Conservation (phyloP, 1,140 invertebrate genomes). For the Drosophila truncata region DNA sequence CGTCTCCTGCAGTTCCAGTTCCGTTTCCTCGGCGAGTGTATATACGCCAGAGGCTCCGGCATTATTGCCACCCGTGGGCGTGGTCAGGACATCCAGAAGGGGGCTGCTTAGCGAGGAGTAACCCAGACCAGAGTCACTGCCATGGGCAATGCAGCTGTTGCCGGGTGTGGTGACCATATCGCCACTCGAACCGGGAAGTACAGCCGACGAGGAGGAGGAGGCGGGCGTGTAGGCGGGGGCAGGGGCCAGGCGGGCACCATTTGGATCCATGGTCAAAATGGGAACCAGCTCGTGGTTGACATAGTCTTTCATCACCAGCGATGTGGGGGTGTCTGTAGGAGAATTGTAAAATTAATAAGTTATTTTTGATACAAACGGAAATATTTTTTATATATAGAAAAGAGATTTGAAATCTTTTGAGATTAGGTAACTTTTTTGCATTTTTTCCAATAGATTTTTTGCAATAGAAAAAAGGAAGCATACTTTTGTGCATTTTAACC, state of each 20-base stretch:
- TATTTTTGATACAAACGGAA: too few relatives aligned
- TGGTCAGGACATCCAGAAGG: conserved; percentile 65
- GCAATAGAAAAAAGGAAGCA: too few relatives aligned
- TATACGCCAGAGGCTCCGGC: conserved; percentile 86
- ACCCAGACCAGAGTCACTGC: conserved; percentile 37
- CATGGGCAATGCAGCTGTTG: conserved; percentile 44
- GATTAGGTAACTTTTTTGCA: too few relatives aligned
- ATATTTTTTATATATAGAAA: too few relatives aligned
- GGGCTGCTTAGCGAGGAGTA: conserved; percentile 61
- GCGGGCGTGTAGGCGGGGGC: conserved; percentile 52
- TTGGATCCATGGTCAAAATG: conserved; percentile 84
- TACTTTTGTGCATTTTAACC: too few relatives aligned
- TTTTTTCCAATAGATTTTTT: too few relatives aligned
- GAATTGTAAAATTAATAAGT: conserved; percentile 2
- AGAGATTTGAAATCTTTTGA: too few relatives aligned
- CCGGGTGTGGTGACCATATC: conserved; percentile 30
- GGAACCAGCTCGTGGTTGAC: conserved; percentile 84
- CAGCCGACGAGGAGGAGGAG: not conserved
- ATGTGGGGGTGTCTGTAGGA: conserved; percentile 87
- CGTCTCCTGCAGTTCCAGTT: conserved; percentile 86
- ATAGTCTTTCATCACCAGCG: conserved; percentile 85
- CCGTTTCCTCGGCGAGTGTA: conserved; percentile 89
- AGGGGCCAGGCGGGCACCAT: conserved; percentile 55
- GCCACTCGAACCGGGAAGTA: conserved; percentile 7
- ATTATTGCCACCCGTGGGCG: conserved; percentile 54